These are phyloP conservation scores for Nemotelus nigrinus DNA, from an alignment of 2,888 invertebrate species.

Conservation along the genomic window DNA sequence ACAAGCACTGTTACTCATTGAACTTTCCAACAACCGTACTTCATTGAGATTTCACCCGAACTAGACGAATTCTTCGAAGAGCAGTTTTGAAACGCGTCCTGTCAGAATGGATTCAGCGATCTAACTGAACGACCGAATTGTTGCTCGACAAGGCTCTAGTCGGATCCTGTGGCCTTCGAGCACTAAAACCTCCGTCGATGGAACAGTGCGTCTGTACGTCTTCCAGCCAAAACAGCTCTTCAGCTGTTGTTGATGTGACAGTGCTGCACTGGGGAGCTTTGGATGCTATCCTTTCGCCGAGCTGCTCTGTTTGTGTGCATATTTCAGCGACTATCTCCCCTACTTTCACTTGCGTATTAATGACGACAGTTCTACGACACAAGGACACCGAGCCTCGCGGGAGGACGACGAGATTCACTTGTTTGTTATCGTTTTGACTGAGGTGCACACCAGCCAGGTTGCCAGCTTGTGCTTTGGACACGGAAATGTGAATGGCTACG, in stretches of 20 bases:
- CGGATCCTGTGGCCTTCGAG: constrained; percentile 10
- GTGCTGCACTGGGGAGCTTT: no score
- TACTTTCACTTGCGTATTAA: constrained; percentile 20
- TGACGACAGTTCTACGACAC: constrained; percentile 1
- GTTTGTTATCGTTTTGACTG: constrained; percentile 3
- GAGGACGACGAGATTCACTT: neutral
- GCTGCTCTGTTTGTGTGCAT: neutral
- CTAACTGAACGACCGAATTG: constrained; percentile 8
- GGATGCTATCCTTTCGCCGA: neutral
- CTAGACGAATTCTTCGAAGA: no score
- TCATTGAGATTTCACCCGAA: no score
- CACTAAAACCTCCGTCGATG: neutral
- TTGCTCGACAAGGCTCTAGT: neutral
- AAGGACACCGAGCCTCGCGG: neutral
- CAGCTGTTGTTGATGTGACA: no score
- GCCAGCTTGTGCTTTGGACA: neutral
- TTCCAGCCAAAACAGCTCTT: no score
- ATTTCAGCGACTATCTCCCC: neutral
- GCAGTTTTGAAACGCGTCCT: neutral
- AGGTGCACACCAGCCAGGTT: neutral
- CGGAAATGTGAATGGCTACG: neutral
- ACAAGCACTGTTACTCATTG: no score
- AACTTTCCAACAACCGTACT: no score
- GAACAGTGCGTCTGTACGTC: no score
- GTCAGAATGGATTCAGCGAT: constrained; percentile 7